Conservation (phyloP, 2,797 vertebrate species). For the Neostethus bicornis region DNA sequence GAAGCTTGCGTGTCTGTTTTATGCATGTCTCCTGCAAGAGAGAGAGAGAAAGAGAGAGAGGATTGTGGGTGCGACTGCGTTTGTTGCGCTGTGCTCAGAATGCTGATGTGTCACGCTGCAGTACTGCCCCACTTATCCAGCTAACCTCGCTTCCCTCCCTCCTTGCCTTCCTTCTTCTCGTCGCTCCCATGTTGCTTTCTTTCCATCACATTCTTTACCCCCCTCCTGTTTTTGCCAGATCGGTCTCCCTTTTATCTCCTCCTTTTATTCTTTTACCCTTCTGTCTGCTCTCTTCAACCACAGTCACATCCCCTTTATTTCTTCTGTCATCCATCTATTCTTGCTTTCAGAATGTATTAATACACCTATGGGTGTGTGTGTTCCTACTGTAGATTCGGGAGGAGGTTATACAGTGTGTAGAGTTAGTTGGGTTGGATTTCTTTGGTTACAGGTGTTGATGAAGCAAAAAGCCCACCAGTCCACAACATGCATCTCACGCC, state of each 20-base stretch:
- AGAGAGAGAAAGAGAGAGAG: constrained; percentile 23
- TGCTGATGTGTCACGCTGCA: constrained; percentile 86
- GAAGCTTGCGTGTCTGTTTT: constrained; percentile 11
- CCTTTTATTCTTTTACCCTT: constrained; percentile 3
- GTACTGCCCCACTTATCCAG: constrained; percentile 83
- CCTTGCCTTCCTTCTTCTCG: constrained; percentile 11
- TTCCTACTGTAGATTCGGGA: constrained; percentile 11
- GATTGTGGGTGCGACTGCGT: constrained; percentile 57
- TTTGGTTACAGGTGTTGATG: constrained; percentile 56
- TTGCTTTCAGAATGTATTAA: constrained; percentile 6
- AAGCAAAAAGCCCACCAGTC: constrained; percentile 42
- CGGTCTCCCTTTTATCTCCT: constrained; percentile 15
- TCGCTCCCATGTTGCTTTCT: constrained; percentile 24
- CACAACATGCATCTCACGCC: constrained; percentile 12
- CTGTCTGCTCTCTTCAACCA: constrained; percentile 3
- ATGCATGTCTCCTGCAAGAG: constrained; percentile 19
- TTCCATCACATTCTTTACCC: constrained; percentile 10
- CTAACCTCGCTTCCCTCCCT: constrained; percentile 70
- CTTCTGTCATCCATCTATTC: constrained; percentile 13
- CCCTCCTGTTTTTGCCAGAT: constrained; percentile 4
- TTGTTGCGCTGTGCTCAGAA: constrained; percentile 78
- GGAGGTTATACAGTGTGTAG: constrained; percentile 2
- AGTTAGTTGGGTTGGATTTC: constrained; percentile 11
- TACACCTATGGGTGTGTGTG: not conserved
- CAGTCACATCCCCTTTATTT: constrained; percentile 21